Evolutionary conservation across 2,797 vertebrate genomes (phyloP), one percentile per base, ranked within the genome.

Genomic region (Mycteria americana): DNA sequence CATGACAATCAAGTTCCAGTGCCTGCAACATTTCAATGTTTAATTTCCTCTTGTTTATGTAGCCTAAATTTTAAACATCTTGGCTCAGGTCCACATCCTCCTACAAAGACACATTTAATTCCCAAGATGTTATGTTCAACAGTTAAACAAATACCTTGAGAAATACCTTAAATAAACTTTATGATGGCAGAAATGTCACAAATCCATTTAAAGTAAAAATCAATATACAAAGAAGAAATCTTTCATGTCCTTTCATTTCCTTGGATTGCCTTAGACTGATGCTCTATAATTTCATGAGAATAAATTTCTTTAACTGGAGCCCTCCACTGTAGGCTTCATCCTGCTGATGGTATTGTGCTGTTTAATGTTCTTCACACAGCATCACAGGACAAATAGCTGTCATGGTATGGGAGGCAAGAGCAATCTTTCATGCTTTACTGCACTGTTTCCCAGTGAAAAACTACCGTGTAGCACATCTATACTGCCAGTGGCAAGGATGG

Each of bases 181-280:
- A 50, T 74, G 50, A 65, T 50, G 41, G 21, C 33, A 92, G 65
- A 95, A 92, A 78, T 24, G 23, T 86, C 77, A 90, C 43, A 75
- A 91, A 88, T 50, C 35, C 64, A 59, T 91, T 89, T 88, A 84
- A 92, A 82, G 50, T 67, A 75, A 79, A 95, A 92, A 85, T 86
- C 79, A 92, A 69, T 79, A 57, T 23, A 63, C 50, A 54, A 65
- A 60, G 28, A 62, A 80, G 62, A 79, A 87, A 80, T 77, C 11
- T 74, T 77, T 75, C 65, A 84, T 7, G 11, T 53, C 69, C 28
- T 65, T 92, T 83, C 39, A 51, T 87, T 80, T 76, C 65, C 19
- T 24, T 73, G 21, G 37, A 64, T 68, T 68, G 41, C 27, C 48
- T 92, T 59, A 54, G 56, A 81, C 12, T 33, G 53, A 67, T 37